Evolutionary conservation across 2,888 invertebrate genomes (phyloP).

Genomic region (Plebejus argus): DNA sequence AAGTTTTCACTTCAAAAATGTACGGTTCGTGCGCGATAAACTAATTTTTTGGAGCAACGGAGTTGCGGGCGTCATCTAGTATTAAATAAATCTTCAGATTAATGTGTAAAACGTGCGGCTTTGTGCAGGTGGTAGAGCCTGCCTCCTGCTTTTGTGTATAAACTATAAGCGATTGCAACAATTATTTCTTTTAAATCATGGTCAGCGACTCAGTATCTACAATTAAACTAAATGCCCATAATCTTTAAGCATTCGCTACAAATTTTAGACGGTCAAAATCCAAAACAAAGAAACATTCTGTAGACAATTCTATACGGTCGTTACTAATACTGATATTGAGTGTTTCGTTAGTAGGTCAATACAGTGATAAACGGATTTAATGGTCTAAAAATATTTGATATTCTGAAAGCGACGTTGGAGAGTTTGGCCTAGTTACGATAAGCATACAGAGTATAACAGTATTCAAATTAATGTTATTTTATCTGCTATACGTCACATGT

Average conservation of each 20-base stretch:
- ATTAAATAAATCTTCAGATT: not conserved
- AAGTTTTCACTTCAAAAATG: too few species aligned
- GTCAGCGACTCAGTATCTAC: not conserved
- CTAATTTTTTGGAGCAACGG: too few species aligned
- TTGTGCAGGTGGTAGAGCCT: not conserved
- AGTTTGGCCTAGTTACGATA: conserved; percentile 41
- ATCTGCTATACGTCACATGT: conserved; percentile 23
- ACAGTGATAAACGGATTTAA: conserved; percentile 39
- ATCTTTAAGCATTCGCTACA: not conserved
- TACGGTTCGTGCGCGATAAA: too few species aligned
- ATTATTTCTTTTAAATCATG: not conserved
- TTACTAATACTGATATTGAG: conserved; percentile 14
- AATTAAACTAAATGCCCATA: not conserved
- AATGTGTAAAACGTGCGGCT: not conserved
- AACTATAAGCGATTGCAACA: not conserved
- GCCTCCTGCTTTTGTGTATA: not conserved
- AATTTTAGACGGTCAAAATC: not conserved
- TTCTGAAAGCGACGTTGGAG: conserved; percentile 43
- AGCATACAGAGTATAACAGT: conserved; percentile 39
- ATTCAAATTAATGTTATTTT: conserved; percentile 35
- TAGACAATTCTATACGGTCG: conserved; percentile 7
- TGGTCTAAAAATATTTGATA: conserved; percentile 38
- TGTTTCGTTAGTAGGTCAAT: conserved; percentile 37
- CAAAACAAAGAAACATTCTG: not conserved
- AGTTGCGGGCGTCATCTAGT: too few species aligned